These are phyloP conservation scores for Tinea pellionella DNA, from an alignment of 2,888 invertebrate genomes.

Conservation along the genomic window DNA sequence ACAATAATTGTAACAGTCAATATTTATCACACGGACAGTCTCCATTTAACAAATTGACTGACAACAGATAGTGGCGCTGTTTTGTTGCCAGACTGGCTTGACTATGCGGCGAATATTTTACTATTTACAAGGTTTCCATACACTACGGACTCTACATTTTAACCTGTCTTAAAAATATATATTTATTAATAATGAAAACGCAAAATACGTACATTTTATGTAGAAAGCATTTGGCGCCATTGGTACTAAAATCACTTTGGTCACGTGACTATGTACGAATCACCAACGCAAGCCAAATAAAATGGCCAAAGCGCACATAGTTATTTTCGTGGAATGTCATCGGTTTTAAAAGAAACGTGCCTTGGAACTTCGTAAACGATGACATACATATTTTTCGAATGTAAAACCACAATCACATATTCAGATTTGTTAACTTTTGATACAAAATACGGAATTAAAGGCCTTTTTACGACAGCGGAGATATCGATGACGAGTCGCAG, in stretches of 20 bases:
- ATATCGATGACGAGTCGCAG: slow-evolving; percentile 62
- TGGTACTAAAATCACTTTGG: slow-evolving; percentile 63
- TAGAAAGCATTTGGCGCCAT: slow-evolving; percentile 68
- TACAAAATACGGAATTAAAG: slow-evolving; percentile 26
- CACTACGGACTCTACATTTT: not conserved
- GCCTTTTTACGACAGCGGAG: slow-evolving; percentile 41
- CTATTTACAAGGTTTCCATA: slow-evolving; percentile 2
- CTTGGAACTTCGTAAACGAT: slow-evolving; percentile 54
- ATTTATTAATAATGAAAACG: not conserved
- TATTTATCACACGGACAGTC: slow-evolving; percentile 73
- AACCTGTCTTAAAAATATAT: not conserved
- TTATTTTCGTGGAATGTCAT: slow-evolving; percentile 58
- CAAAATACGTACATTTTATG: slow-evolving; percentile 59
- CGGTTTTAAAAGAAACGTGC: slow-evolving; percentile 58
- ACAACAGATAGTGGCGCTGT: slow-evolving; percentile 82
- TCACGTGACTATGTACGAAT: slow-evolving; percentile 70
- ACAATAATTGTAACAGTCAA: slow-evolving; percentile 52
- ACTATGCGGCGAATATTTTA: slow-evolving; percentile 22
- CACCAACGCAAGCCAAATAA: slow-evolving; percentile 70
- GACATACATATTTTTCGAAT: slow-evolving; percentile 35
- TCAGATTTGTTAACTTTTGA: slow-evolving; percentile 22
- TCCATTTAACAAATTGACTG: slow-evolving; percentile 77
- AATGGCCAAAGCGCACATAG: slow-evolving; percentile 70
- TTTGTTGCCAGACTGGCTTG: slow-evolving; percentile 70
- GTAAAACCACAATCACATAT: slow-evolving; percentile 49